A percentile compares a stretch with the other conserved stretches of the same genome.
Conservation (phyloP, 2,797 vertebrate genomes). For the Gymnocypris eckloni region DNA sequence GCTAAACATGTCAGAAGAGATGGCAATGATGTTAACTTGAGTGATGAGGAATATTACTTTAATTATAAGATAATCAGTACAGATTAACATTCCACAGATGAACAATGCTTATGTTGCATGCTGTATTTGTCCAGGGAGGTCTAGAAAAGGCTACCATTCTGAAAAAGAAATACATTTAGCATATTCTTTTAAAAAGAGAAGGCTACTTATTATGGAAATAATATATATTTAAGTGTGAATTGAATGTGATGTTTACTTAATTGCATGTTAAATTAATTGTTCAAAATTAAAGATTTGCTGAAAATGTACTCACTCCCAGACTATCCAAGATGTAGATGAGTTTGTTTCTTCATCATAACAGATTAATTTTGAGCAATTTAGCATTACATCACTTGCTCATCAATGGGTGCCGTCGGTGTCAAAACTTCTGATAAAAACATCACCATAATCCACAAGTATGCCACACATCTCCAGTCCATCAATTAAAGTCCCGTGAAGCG, state of each 20-base stretch:
- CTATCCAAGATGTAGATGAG: neutral
- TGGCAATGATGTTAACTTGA: neutral
- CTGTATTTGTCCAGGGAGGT: neutral
- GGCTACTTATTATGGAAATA: neutral
- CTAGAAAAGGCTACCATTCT: neutral
- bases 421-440: neutral
- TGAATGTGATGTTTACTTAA: neutral
- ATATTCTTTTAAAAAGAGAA: neutral
- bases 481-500: neutral
- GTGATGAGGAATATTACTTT: constrained; percentile 4
- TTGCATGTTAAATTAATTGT: neutral
- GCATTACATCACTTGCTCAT: neutral
- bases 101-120: neutral
- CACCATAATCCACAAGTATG: neutral
- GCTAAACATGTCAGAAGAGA: neutral
- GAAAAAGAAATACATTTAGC: neutral
- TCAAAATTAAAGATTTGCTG: neutral
- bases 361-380: neutral
- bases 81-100: neutral
- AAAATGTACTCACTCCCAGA: neutral
- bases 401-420: neutral
- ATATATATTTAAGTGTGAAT: neutral
- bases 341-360: neutral
- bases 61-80: neutral
- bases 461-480: neutral